A percentile compares a stretch with the other conserved stretches of the same genome.
These are phyloP conservation scores for Ariopsis seemanni DNA, from an alignment of 2,113 vertebrate species.

Conservation along the genomic window DNA sequence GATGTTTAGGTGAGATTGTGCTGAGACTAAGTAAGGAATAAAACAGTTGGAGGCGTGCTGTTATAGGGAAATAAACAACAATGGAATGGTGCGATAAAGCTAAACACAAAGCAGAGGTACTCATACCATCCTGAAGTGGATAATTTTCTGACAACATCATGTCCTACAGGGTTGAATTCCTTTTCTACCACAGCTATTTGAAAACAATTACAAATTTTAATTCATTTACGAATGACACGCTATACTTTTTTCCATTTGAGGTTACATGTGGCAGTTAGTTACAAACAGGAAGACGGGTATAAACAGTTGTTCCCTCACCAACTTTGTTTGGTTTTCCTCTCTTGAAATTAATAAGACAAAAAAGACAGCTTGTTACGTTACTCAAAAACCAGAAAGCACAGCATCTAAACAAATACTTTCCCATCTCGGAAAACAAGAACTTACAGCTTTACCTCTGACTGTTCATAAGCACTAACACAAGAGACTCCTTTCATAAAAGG, in stretches of 20 bases:
- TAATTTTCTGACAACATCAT: background rate
- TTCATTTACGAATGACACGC: background rate
- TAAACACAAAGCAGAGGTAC: background rate
- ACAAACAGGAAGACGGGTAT: background rate
- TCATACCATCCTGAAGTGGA: background rate
- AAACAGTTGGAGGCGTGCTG: background rate
- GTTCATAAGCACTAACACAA: background rate
- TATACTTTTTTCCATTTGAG: background rate
- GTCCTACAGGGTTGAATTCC: background rate
- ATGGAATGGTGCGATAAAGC: background rate
- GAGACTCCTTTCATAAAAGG: background rate
- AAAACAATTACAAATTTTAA: background rate
- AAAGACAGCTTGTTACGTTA: background rate
- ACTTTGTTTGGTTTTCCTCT: background rate
- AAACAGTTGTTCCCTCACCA: background rate
- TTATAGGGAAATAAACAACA: background rate
- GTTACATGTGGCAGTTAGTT: background rate
- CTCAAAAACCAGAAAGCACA: background rate
- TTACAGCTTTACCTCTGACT: background rate
- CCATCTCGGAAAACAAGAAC: background rate
- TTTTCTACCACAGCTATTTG: background rate
- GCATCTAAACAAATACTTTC: background rate
- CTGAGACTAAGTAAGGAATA: background rate
- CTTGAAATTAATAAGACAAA: background rate
- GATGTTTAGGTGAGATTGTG: background rate